These are phyloP conservation scores for Lithobates pipiens DNA, from an alignment of 2,797 vertebrate species.

Conservation along the genomic window DNA sequence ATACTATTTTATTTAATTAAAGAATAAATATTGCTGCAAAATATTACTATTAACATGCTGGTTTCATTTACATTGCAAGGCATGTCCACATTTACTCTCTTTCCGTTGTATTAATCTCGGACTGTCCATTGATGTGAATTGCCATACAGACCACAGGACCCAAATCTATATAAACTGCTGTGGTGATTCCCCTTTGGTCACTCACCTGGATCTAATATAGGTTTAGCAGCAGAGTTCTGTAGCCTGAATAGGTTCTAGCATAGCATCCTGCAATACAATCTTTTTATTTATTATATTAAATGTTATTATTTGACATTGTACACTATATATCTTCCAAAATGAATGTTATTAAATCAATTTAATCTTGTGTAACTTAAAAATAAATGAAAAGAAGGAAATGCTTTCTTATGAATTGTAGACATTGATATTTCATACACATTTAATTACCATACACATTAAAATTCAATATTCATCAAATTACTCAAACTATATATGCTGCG, in stretches of 20 bases:
- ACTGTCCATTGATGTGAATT: conserved; percentile 37
- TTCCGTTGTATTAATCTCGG: conserved; percentile 2
- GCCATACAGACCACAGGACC: conserved; percentile 25
- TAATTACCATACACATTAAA: conserved; percentile 62
- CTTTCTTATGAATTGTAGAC: conserved; percentile 62
- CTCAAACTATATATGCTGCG: conserved; percentile 50
- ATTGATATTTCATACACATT: conserved; percentile 61
- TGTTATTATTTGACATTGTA: conserved; percentile 62
- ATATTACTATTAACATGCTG: conserved; percentile 7
- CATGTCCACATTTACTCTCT: conserved; percentile 3
- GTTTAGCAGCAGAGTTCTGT: conserved; percentile 22
- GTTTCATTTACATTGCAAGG: conserved; percentile 26
- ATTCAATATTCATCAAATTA: conserved; percentile 64
- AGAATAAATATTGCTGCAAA: background rate
- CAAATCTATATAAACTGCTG: conserved; percentile 34
- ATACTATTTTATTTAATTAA: background rate
- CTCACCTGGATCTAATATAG: conserved; percentile 61
- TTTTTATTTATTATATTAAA: conserved; percentile 62
- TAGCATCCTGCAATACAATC: conserved; percentile 55
- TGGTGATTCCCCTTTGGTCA: conserved; percentile 49
- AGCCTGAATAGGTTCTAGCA: conserved; percentile 32
- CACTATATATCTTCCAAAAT: conserved; percentile 61
- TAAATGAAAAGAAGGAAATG: conserved; percentile 61
- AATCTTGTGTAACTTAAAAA: conserved; percentile 59
- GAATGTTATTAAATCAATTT: conserved; percentile 63